phyloP scores from a whole-genome alignment of 37 sponge, comb jelly and placozoan species.

The Beroe forskalii region DNA sequence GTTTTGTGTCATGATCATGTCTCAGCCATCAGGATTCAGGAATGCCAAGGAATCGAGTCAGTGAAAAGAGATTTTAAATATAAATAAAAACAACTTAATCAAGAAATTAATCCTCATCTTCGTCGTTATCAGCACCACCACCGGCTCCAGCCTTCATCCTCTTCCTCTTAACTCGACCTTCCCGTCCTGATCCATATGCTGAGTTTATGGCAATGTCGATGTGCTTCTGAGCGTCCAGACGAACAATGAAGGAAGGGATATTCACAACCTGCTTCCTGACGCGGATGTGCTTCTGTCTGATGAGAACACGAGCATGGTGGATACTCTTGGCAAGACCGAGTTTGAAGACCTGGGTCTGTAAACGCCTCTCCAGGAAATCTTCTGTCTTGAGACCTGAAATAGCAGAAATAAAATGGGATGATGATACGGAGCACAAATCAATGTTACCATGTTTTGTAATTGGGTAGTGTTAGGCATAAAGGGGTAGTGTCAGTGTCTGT shows the following conservation, averaged over 20 bases:
- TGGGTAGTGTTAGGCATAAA: no score
- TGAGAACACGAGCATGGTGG: constrained; percentile 97
- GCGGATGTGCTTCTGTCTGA: constrained; percentile 96
- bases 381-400: constrained; percentile 78
- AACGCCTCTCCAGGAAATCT: constrained; percentile 96
- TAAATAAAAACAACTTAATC: constrained; percentile 19
- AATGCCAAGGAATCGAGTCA: no score
- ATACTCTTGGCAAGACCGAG: constrained; percentile 95
- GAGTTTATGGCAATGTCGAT: constrained; percentile 96
- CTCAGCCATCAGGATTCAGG: no score
- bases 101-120: constrained; percentile 74
- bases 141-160: constrained; percentile 79
- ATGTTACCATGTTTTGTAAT: no score
- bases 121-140: constrained; percentile 77
- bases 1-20: no score
- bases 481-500: no score
- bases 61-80: background rate
- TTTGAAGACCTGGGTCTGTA: constrained; percentile 99
- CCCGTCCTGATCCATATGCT: constrained; percentile 90
- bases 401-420: background rate
- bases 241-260: constrained; percentile 95
- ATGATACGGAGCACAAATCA: no score
- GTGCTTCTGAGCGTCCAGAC: constrained; percentile 99
- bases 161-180: constrained; percentile 98
- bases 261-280: constrained; percentile 98